These are phyloP conservation scores for Anas georgica DNA, from an alignment of 2,797 vertebrate genomes.

Conservation along the genomic window DNA sequence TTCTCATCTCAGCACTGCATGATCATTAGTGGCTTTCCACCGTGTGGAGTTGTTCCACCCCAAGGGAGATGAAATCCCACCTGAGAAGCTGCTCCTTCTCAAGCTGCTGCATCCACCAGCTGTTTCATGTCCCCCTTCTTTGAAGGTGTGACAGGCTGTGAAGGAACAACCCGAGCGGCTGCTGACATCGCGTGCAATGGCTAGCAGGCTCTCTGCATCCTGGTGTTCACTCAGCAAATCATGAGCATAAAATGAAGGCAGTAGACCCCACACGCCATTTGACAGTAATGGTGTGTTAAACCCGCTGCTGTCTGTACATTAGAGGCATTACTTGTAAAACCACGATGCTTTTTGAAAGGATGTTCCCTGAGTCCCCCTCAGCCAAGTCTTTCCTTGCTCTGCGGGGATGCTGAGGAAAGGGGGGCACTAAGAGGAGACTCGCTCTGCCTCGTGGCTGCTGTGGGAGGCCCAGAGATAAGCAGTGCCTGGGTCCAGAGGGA, in stretches of 20 bases:
- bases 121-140: not conserved
- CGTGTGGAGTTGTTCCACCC: not conserved
- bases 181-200: constrained; percentile 38
- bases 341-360: not conserved
- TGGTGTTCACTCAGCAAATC: not conserved
- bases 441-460: fast-evolving
- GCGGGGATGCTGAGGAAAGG: not conserved
- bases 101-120: not conserved
- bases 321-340: not conserved
- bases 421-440: not conserved
- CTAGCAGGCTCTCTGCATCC: not conserved
- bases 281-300: not conserved
- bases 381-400: not conserved
- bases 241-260: not conserved
- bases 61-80: constrained; percentile 30
- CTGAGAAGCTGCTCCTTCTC: not conserved
- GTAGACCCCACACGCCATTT: not conserved
- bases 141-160: constrained; percentile 24
- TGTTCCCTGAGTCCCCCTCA: not conserved
- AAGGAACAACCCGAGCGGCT: not conserved
- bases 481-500: not conserved
- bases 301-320: not conserved
- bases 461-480: not conserved
- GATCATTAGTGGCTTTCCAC: constrained; percentile 25
- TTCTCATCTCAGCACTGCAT: not conserved